These are phyloP conservation scores for Sisor rabdophorus DNA, from an alignment of 2,113 vertebrate species.

Conservation along the genomic window DNA sequence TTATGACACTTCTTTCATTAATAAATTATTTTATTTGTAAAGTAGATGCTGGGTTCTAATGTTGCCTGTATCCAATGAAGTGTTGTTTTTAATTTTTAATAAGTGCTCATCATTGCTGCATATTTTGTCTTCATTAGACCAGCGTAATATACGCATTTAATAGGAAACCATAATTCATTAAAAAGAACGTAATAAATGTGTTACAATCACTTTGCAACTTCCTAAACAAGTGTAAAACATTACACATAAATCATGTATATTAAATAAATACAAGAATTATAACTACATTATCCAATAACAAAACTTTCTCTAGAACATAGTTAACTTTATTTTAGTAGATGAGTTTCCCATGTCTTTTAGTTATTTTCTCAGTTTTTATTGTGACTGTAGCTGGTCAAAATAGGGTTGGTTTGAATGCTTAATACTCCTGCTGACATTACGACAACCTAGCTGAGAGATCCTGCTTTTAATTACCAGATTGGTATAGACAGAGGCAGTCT, in stretches of 20 bases:
- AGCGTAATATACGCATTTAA: conserved; percentile 39
- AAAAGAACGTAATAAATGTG: neutral
- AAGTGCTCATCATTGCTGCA: conserved; percentile 52
- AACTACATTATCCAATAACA: neutral
- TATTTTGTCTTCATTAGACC: conserved; percentile 58
- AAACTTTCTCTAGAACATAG: neutral
- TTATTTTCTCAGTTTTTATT: neutral
- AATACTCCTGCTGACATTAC: conserved; percentile 28
- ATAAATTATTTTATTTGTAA: conserved; percentile 65
- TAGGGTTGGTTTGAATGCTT: conserved; percentile 4
- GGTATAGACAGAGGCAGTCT: conserved; percentile 45
- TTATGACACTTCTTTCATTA: conserved; percentile 66
- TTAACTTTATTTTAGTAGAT: neutral
- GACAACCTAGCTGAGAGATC: conserved; percentile 51
- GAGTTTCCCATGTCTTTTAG: neutral
- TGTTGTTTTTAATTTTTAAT: conserved; percentile 66
- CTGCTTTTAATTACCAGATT: conserved; percentile 60
- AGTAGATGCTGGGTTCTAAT: conserved; percentile 65
- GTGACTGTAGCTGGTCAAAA: neutral
- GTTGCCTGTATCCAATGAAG: conserved; percentile 69
- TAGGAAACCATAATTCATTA: neutral
- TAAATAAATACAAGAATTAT: neutral
- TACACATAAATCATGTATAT: neutral
- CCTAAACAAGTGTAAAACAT: neutral
- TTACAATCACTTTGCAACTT: neutral